phyloP scores from a whole-genome alignment of 2,888 invertebrate genomes.

The Pachymerium ferrugineum region DNA sequence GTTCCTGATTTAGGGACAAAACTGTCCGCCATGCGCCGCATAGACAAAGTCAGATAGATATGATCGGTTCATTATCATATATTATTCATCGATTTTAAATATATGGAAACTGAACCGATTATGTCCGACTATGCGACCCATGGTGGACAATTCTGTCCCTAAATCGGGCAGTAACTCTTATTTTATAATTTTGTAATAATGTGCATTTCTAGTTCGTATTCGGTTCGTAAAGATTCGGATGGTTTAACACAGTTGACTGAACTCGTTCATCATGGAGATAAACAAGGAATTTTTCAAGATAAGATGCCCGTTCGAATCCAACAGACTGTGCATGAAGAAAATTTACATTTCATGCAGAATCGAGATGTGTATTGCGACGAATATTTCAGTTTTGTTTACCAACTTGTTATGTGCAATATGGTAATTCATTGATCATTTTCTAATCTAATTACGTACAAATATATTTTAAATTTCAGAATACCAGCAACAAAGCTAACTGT shows the following conservation, averaged over 20 bases:
- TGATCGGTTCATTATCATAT: too few species aligned
- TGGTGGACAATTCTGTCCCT: too few species aligned
- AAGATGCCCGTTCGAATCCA: conserved; percentile 48
- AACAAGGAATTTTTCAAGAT: conserved; percentile 48
- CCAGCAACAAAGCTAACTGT: neutral
- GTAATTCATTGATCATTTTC: conserved; percentile 36
- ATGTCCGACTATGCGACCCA: too few species aligned
- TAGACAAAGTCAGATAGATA: too few species aligned
- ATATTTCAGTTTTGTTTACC: conserved; percentile 49
- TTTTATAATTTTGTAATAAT: neutral
- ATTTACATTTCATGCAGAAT: conserved; percentile 51
- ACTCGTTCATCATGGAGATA: conserved; percentile 51
- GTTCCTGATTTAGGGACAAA: too few species aligned
- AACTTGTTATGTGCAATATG: conserved; percentile 41
- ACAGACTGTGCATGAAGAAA: conserved; percentile 49
- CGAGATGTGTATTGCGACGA: conserved; percentile 49
- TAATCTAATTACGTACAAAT: neutral
- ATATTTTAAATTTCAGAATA: neutral
- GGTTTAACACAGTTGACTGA: conserved; percentile 51
- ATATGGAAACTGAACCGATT: too few species aligned
- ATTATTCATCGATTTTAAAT: too few species aligned
- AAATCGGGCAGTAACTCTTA: too few species aligned
- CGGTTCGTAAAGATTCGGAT: conserved; percentile 40
- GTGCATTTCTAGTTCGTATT: neutral
- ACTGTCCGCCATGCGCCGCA: too few species aligned